Conservation (phyloP, 1,140 invertebrate genomes). For the Mylabris phalerata region DNA sequence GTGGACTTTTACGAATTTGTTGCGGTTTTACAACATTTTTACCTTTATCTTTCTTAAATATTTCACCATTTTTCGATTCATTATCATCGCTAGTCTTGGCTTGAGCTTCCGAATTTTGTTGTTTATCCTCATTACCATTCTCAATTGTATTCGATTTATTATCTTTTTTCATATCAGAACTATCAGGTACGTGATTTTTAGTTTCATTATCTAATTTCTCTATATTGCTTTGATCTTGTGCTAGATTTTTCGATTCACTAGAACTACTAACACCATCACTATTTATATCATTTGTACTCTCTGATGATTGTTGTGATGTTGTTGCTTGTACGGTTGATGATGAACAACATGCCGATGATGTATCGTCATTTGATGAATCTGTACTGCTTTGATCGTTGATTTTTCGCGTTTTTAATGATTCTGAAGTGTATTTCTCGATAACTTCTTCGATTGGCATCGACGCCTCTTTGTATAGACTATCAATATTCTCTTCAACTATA, state of each 20-base stretch:
- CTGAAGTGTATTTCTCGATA: slow-evolving; percentile 54
- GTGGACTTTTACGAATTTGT: slow-evolving; percentile 22
- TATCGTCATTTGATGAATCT: background rate
- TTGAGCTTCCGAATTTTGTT: slow-evolving; percentile 1
- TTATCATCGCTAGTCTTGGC: background rate
- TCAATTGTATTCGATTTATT: background rate
- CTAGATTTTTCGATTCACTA: slow-evolving; percentile 7
- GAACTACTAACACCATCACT: slow-evolving; percentile 16
- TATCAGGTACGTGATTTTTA: slow-evolving; percentile 17
- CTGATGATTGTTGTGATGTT: no score
- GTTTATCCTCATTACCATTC: background rate
- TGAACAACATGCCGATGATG: background rate
- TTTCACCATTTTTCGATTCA: slow-evolving; percentile 20
- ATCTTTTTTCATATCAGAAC: slow-evolving; percentile 14
- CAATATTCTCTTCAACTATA: slow-evolving; percentile 57
- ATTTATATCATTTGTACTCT: background rate
- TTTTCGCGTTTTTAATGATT: slow-evolving; percentile 24
- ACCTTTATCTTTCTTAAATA: slow-evolving; percentile 28
- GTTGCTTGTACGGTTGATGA: no score
- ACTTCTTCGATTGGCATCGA: slow-evolving; percentile 74
- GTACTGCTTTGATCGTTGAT: slow-evolving; percentile 18
- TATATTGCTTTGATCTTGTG: background rate
- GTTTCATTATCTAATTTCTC: background rate
- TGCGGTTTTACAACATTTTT: slow-evolving; percentile 17
- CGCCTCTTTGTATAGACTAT: slow-evolving; percentile 72